Evolutionary conservation across 2,888 invertebrate genomes (phyloP).

Genomic region (Coleophora deauratella): DNA sequence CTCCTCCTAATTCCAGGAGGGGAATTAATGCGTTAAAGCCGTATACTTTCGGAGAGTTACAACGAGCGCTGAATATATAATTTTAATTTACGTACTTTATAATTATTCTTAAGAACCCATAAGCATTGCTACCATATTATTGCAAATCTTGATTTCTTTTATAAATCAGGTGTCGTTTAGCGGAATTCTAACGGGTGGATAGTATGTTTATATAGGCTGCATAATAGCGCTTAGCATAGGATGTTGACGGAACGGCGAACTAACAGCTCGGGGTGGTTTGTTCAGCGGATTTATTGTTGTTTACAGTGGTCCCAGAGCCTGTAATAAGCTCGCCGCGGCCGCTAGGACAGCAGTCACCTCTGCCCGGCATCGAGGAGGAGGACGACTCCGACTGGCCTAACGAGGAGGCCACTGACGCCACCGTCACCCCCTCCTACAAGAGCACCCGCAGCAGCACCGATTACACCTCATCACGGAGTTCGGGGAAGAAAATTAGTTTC

Average conservation of each 20-base stretch:
- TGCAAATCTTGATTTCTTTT: too few relatives aligned
- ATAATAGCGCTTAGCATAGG: too few relatives aligned
- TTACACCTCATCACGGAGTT: conserved; percentile 64
- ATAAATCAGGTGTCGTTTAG: conserved; percentile 24
- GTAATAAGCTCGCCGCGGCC: conserved; percentile 72
- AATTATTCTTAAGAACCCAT: conserved; percentile 18
- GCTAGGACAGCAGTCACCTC: conserved; percentile 79
- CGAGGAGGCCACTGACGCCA: conserved; percentile 66
- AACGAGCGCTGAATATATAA: conserved; percentile 42
- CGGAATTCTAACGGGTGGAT: conserved; percentile 21
- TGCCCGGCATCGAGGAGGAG: conserved; percentile 89
- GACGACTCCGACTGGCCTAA: conserved; percentile 79
- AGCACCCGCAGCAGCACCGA: conserved; percentile 68
- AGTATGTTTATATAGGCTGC: too few relatives aligned
- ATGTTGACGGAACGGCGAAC: too few relatives aligned
- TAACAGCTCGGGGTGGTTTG: conserved; percentile 19
- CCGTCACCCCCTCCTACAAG: conserved; percentile 66
- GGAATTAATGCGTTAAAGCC: conserved; percentile 34
- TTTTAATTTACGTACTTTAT: conserved; percentile 26
- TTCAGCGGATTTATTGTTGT: conserved; percentile 42
- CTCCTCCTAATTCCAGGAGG: conserved; percentile 17
- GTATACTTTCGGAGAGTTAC: conserved; percentile 22
- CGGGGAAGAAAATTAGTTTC: conserved; percentile 66
- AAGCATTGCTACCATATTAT: conserved; percentile 4
- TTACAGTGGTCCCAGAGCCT: conserved; percentile 71